These are phyloP conservation scores for Rotaria sp. DNA, from an alignment of 2,888 invertebrate species.

Conservation along the genomic window DNA sequence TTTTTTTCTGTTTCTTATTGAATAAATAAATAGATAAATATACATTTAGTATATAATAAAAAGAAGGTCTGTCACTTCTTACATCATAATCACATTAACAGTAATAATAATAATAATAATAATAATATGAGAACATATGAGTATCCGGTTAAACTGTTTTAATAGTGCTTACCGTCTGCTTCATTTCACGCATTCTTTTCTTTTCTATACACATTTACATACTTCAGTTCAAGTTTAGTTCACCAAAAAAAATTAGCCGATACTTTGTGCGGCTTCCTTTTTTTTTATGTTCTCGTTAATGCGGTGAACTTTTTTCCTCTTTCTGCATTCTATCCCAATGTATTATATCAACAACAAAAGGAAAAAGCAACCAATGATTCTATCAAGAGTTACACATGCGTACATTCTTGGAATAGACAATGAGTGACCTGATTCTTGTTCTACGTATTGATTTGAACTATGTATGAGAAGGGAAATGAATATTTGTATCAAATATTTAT, in stretches of 20 bases:
- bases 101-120: neutral
- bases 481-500: too few relatives aligned
- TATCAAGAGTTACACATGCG: neutral
- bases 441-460: neutral
- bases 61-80: neutral
- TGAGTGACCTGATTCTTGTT: neutral
- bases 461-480: too few relatives aligned
- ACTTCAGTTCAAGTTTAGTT: neutral
- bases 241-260: neutral
- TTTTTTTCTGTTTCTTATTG: neutral
- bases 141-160: neutral
- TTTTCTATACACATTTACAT: neutral
- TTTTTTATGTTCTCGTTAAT: neutral
- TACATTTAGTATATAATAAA: neutral
- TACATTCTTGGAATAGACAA: neutral
- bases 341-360: neutral
- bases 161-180: neutral
- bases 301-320: neutral
- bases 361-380: neutral
- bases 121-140: too few relatives aligned
- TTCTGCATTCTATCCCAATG: neutral
- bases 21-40: neutral
- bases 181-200: neutral
- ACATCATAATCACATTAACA: neutral
- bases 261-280: neutral